Evolutionary conservation across 2,797 vertebrate species (phyloP), one percentile per base, ranked within the genome.

Genomic region (Danio jaintianensis): DNA sequence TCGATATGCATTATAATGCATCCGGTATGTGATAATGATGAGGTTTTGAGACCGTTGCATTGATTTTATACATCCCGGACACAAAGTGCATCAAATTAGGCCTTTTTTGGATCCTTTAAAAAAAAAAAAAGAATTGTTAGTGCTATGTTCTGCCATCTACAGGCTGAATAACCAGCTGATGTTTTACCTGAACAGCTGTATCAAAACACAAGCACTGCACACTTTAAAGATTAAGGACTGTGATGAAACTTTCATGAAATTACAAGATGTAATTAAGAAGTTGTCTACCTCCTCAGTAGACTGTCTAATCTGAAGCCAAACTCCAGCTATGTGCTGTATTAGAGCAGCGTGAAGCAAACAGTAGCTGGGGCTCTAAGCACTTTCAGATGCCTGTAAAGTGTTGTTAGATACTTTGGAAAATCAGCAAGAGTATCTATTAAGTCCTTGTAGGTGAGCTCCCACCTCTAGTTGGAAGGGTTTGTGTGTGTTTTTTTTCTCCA

Each of bases 261-360:
- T 85, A 82, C 88, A 86, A 78, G 85, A 81, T 82, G 85, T 59
- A 69, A 77, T 75, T 78, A 81, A 73, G 68, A 47, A 53, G 38
- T 69, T 11, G 48, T 62, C 71, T 70, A 64, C 75, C 66, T 20
- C 78, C 80, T 22, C 59, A 40, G 42, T 50, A 1, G 59, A 52
- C 10, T n/a, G 85, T 92, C 86, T 90, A 89, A 92, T 91, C 86
- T 80, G 66, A 16, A 47, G 89, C 91, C 90, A 90, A 88, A 76
- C 78, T 82, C 82, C 80, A 79, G 87, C 85, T 84, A 80, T 81
- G 75, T 81, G 67, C 85, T 79, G 83, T 47, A 64, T 80, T 58
- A 29, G 12, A 42, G 22, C 59, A 69, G 29, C 45, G 16, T 45
- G 15, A 38, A 56, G 58, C 9, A 50, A 76, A 76, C 69, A 36